Percentiles rank a stretch among this genome's conserved stretches.
Evolutionary conservation across 2,113 vertebrate genomes (phyloP).

Genomic region (Elephantulus edwardii): DNA sequence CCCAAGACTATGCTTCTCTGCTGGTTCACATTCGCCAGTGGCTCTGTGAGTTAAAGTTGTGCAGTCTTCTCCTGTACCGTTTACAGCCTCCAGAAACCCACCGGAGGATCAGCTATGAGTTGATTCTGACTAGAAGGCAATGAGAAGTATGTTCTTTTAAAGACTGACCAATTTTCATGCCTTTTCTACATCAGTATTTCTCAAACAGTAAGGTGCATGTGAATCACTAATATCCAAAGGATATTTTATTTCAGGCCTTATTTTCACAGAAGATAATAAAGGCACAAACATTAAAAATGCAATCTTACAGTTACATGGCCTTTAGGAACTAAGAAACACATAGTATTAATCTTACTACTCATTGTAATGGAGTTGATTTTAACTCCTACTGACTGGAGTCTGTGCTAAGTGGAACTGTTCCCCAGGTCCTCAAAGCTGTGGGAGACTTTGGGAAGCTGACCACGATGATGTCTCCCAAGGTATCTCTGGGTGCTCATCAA

Average conservation of each 20-base stretch:
- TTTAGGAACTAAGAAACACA: neutral
- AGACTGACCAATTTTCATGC: neutral
- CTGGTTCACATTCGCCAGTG: no score
- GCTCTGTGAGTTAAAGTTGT: no score
- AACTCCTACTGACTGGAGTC: no score
- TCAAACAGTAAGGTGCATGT: neutral
- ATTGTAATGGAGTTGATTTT: neutral
- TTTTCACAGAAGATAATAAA: neutral
- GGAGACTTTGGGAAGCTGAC: neutral
- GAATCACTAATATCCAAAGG: no score
- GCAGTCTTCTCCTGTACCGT: no score
- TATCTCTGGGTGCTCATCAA: neutral
- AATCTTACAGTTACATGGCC: neutral
- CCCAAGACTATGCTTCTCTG: no score
- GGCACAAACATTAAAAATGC: neutral
- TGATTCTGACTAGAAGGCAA: no score
- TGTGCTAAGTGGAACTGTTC: neutral
- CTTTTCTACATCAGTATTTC: neutral
- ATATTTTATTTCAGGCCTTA: no score
- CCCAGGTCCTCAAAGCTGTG: neutral
- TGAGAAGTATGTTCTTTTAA: neutral
- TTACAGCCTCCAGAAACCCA: no score
- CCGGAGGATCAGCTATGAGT: no score
- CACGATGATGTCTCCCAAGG: neutral
- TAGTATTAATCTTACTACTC: neutral